A percentile compares a stretch with the other conserved stretches of the same genome.
phyloP scores from a whole-genome alignment of 2,797 vertebrate species.

The Scomberomorus guttatus region DNA sequence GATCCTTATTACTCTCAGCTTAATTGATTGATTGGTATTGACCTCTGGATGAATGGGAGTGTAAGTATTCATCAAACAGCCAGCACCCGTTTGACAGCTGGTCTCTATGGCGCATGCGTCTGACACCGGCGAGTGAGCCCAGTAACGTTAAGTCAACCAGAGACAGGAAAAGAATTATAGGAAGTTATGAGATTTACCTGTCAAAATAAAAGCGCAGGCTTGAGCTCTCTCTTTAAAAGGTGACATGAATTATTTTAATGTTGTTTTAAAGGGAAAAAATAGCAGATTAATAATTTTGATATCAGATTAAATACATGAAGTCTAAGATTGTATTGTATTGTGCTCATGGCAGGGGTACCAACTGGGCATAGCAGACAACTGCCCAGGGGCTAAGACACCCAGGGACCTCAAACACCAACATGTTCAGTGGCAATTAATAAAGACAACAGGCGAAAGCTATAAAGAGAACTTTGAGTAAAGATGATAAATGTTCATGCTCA shows the following conservation, averaged over 20 bases:
- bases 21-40: constrained; percentile 11
- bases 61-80: constrained; percentile 15
- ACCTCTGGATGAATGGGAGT: constrained; percentile 27
- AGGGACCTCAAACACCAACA: too few species aligned
- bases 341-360: too few species aligned
- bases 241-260: neutral
- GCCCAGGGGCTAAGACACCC: too few species aligned
- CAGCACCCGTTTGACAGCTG: constrained; percentile 71
- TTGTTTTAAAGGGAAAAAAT: neutral
- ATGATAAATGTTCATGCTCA: too few species aligned
- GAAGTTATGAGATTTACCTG: neutral
- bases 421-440: too few species aligned
- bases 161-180: neutral
- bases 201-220: constrained; percentile 49
- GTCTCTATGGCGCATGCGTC: constrained; percentile 73
- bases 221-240: neutral
- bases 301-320: too few species aligned
- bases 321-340: too few species aligned
- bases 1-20: neutral
- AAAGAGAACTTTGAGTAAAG: too few species aligned
- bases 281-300: rapidly evolving
- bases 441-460: too few species aligned
- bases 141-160: neutral
- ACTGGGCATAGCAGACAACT: too few species aligned
- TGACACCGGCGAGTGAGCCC: neutral